Base-by-base conservation (phyloP, 2,113 vertebrate species). In the Thomomys bottae region DNA sequence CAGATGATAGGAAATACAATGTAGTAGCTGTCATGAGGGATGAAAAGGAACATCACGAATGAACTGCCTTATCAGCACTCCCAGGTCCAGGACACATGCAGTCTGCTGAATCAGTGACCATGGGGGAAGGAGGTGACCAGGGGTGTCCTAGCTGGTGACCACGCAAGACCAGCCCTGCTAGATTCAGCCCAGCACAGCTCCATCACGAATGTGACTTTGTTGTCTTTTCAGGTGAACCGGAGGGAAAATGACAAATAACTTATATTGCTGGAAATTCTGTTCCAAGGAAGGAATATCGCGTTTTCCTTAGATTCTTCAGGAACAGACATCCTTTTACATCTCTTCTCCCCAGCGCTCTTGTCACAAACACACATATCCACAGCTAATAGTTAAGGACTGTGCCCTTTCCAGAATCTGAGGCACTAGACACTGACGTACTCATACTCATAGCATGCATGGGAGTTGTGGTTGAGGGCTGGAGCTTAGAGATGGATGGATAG, bases 61-160 rank as follows among this genome's bases (percentile, higher is more conserved):
- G 93, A 96, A 83, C 96, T 87, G 86, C 96, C 96, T 92, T 73
- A 28, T 97, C 97, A 97, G 97, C 98, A 94, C 93, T 87, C 87
- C 83, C 45, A 90, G 38, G 87, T 42, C 84, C 85, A 76, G 96
- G 95, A 93, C 63, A 87, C 91, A 32, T 0, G 40, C 10, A 90
- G 96, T 94, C 95, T 85, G 96, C 98, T 97, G 97, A 2, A 95
- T 96, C 95, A 86, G 97, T 95, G 85, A 24, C 95, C 84, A 20
- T 0, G 2, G 86, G 93, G 92, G 84, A 93, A 79, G 72, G 94
- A 95, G 63, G 95, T 7, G 1, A 93, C 91, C 20, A 11, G 94
- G 93, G 94, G 70, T 95, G 40, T 18, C 8, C 34, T 36, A 57
- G 73, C 11, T 59, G 36, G 76, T 86, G 70, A 14, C 5, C 40